These are phyloP conservation scores for Fissipunctia ypsillon DNA, from an alignment of 2,888 invertebrate genomes.

Conservation along the genomic window DNA sequence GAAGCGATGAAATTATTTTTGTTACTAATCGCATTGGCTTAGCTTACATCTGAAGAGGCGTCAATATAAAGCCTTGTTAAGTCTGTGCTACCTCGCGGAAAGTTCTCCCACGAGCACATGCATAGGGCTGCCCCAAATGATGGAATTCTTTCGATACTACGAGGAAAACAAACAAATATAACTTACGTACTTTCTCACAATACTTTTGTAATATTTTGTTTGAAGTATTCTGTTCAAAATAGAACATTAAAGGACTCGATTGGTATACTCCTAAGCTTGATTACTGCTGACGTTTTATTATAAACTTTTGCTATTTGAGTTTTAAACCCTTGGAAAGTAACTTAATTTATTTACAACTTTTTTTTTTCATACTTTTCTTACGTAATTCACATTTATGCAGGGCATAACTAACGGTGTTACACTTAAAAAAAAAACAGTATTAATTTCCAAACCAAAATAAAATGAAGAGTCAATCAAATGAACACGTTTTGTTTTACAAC, in stretches of 20 bases:
- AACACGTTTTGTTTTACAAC: conserved; percentile 30
- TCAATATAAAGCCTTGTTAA: conserved; percentile 81
- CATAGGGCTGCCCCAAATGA: conserved; percentile 63
- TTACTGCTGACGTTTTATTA: conserved; percentile 23
- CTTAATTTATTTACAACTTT: conserved; percentile 14
- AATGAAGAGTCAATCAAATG: conserved; percentile 11
- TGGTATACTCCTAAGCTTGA: conserved; percentile 36
- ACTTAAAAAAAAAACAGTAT: not conserved
- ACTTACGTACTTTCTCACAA: conserved; percentile 42
- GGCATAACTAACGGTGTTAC: not conserved
- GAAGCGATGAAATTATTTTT: conserved; percentile 44
- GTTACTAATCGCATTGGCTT: conserved; percentile 61
- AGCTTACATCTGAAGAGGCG: conserved; percentile 72
- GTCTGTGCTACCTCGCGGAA: conserved; percentile 81
- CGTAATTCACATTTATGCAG: not conserved
- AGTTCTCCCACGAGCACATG: conserved; percentile 67
- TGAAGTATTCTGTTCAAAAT: conserved; percentile 57
- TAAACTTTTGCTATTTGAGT: conserved; percentile 32
- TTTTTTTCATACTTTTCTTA: not conserved
- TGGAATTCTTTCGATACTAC: conserved; percentile 58
- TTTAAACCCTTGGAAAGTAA: conserved; percentile 8
- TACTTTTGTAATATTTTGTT: conserved; percentile 48
- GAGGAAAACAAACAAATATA: conserved; percentile 51
- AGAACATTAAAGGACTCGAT: conserved; percentile 61
- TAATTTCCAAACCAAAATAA: conserved; percentile 12